phyloP scores from a whole-genome alignment of 2,797 vertebrate species.

The Schizothorax lantsangensis region DNA sequence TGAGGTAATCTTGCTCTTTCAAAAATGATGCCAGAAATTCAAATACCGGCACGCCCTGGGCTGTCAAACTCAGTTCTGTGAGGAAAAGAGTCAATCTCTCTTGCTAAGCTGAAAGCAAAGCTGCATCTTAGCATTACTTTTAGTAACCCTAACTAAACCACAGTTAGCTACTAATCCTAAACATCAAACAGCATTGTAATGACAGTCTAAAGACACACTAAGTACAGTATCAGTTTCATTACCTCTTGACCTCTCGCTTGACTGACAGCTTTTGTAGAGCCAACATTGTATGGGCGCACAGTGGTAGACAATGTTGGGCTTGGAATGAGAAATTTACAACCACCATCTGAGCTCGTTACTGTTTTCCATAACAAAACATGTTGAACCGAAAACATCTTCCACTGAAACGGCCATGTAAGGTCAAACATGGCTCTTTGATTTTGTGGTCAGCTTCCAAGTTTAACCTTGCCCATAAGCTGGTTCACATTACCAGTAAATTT shows the following conservation, averaged over 20 bases:
- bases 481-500: conserved; percentile 32
- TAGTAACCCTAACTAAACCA: conserved; percentile 21
- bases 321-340: conserved; percentile 22
- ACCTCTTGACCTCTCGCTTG: conserved; percentile 27
- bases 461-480: conserved; percentile 13
- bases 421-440: conserved; percentile 35
- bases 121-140: conserved; percentile 3
- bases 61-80: conserved; percentile 3
- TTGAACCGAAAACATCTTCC: background rate
- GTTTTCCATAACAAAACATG: conserved; percentile 24
- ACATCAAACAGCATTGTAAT: conserved; percentile 18
- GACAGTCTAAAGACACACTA: conserved; percentile 19
- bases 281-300: conserved; percentile 6
- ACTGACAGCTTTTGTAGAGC: conserved; percentile 6
- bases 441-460: conserved; percentile 26
- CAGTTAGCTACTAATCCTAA: conserved; percentile 6
- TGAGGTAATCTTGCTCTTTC: conserved; percentile 43
- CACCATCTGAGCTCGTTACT: conserved; percentile 19
- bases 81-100: conserved; percentile 9
- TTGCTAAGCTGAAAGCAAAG: conserved; percentile 9
- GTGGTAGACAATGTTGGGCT: background rate
- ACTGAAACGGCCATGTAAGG: conserved; percentile 15
- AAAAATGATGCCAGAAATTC: conserved; percentile 18
- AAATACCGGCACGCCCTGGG: conserved; percentile 20
- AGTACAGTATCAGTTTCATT: conserved; percentile 35